Base-by-base conservation (phyloP, 30 jellyfish, hydroid and myxozoan genomes). In the Turritopsis dohrnii region DNA sequence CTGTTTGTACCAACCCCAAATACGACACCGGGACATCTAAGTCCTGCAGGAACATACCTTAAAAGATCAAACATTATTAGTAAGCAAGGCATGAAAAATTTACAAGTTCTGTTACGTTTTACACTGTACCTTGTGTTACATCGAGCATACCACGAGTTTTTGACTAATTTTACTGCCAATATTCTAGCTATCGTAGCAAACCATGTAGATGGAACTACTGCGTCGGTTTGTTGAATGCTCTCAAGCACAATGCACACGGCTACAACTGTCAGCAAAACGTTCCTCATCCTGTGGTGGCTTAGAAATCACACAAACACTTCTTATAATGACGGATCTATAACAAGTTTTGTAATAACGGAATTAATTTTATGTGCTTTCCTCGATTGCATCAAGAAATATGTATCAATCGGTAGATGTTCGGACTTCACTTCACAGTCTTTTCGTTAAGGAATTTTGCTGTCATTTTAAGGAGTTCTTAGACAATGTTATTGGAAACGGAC, bases 201-300 rank as follows among this genome's bases (percentile, higher is more conserved):
- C 77, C 77, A 69, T 69, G 77, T 21, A 69, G 19, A n/a, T n/a
- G 77, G 77, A 69, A 41, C 60, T 13, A 13, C 60, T 41, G 60
- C 60, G 5, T 41, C 60, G 5, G 60, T 41, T 41, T 5, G 60
- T 13, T 41, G 60, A 41, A 41, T 41, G 60, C 13, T 41, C 13
- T 41, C 9, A 41, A 41, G 60, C 60, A 41, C 9, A 3, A 41
- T 3, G 13, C 5, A 41, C 60, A 41, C 60, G 13, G 60, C 60
- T 41, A 5, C 60, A 41, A 41, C 13, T 5, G 13, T 13, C 9
- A 41, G 60, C 13, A 41, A 41, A 41, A 41, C 5, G 9, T 41
- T 41, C 13, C 60, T 41, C 60, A 41, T n/a, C n/a, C n/a, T n/a
- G n/a, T 41, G 60, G 13, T 41, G 60, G 5, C 13, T 13, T 3